Conservation (phyloP, 2,797 vertebrate genomes). For the Characodon lateralis region DNA sequence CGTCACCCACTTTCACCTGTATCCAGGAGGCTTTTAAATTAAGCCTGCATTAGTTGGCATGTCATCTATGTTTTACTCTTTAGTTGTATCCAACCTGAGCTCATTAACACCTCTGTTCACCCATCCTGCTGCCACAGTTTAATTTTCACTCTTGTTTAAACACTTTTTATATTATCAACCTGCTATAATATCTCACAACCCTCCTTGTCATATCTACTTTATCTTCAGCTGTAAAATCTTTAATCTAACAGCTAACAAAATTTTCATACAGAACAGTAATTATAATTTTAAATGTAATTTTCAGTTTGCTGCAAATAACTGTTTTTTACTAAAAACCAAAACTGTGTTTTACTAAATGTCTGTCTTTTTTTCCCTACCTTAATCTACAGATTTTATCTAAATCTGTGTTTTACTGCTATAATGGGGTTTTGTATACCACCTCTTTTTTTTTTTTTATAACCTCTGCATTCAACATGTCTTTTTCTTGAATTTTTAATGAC, state of each 20-base stretch:
- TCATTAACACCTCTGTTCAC: neutral
- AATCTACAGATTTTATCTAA: neutral
- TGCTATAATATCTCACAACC: neutral
- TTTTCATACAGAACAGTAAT: neutral
- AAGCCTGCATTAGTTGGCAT: constrained; percentile 3
- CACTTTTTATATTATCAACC: constrained; percentile 6
- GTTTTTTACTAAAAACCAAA: too few species aligned
- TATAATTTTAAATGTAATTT: neutral
- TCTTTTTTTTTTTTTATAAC: neutral
- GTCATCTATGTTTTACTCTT: neutral
- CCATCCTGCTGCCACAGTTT: neutral
- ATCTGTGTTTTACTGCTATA: neutral
- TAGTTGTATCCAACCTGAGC: neutral
- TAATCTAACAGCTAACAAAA: neutral
- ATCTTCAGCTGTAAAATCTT: neutral
- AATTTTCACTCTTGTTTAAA: neutral
- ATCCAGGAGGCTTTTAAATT: constrained; percentile 4
- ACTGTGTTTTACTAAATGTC: neutral
- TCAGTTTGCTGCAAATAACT: neutral
- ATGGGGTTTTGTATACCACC: neutral
- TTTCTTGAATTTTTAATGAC: neutral
- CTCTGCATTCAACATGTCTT: neutral
- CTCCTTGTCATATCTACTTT: neutral
- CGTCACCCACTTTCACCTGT: constrained; percentile 20
- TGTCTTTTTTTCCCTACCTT: neutral